Evolutionary conservation across 2,888 invertebrate species (phyloP).

Genomic region (Himalopsyche tibetana): DNA sequence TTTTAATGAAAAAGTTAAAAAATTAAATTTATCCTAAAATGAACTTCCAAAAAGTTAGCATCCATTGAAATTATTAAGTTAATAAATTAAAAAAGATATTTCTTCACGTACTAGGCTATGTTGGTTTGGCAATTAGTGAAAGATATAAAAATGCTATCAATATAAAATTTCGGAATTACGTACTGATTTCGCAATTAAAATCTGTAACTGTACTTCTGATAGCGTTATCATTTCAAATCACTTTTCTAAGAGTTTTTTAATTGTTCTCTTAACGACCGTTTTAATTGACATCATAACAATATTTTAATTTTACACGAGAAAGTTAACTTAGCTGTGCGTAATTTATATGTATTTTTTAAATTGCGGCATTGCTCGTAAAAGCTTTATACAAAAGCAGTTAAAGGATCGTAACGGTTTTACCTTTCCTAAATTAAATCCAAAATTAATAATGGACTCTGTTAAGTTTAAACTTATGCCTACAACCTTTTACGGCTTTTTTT

Average conservation of each 20-base stretch:
- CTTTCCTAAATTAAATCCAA: constrained; percentile 21
- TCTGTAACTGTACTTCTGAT: constrained; percentile 2
- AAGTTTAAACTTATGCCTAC: not conserved
- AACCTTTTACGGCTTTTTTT: too few relatives aligned
- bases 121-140: too few relatives aligned
- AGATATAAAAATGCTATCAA: too few relatives aligned
- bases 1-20: too few relatives aligned
- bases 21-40: too few relatives aligned
- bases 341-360: constrained; percentile 34
- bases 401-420: not conserved
- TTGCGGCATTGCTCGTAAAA: constrained; percentile 34
- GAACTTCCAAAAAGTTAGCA: too few relatives aligned
- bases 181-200: not conserved
- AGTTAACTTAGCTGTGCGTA: constrained; percentile 26
- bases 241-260: constrained; percentile 6
- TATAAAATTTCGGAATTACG: not conserved
- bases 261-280: constrained; percentile 1
- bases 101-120: too few relatives aligned
- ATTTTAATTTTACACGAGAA: constrained; percentile 26
- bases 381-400: constrained; percentile 27
- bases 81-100: too few relatives aligned
- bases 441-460: constrained; percentile 22
- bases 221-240: constrained; percentile 15
- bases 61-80: too few relatives aligned
- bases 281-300: constrained; percentile 16